A percentile compares a stretch with the other conserved stretches of the same genome.
These are phyloP conservation scores for Sinodicranocentrus sp. DNA, from an alignment of 2,888 invertebrate species.

Conservation along the genomic window DNA sequence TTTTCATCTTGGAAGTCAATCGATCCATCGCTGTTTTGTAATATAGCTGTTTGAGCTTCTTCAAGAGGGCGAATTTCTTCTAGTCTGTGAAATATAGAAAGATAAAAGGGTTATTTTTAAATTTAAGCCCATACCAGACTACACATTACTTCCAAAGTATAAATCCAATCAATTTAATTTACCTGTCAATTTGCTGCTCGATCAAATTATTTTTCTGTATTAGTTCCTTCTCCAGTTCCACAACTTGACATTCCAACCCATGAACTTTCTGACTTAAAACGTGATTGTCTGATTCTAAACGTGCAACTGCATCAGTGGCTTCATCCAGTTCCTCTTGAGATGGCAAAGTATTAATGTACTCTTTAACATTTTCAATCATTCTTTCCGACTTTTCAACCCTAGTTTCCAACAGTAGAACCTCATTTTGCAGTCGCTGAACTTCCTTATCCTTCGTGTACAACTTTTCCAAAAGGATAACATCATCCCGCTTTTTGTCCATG, in stretches of 20 bases:
- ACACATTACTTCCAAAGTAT: not conserved
- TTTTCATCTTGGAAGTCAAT: slow-evolving; percentile 60
- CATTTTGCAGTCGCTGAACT: slow-evolving; percentile 60
- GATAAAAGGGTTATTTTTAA: too few species aligned
- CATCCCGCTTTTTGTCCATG: slow-evolving; percentile 65
- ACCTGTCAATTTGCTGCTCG: slow-evolving; percentile 56
- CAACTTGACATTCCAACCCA: slow-evolving; percentile 45
- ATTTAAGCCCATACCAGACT: not conserved
- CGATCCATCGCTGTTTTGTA: slow-evolving; percentile 42
- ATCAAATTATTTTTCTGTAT: slow-evolving; percentile 50
- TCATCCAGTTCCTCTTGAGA: slow-evolving; percentile 72
- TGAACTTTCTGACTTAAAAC: slow-evolving; percentile 62
- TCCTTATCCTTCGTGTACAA: slow-evolving; percentile 66
- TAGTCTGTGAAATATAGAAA: slow-evolving; percentile 50
- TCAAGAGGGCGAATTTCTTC: slow-evolving; percentile 72
- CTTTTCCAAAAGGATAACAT: slow-evolving; percentile 64
- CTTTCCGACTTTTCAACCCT: slow-evolving; percentile 63
- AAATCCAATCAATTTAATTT: slow-evolving; percentile 22
- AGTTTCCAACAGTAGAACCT: slow-evolving; percentile 55
- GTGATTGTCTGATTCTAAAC: slow-evolving; percentile 66
- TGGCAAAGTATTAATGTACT: slow-evolving; percentile 73
- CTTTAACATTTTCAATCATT: slow-evolving; percentile 67
- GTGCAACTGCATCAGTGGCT: slow-evolving; percentile 58
- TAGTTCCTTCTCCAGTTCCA: slow-evolving; percentile 46
- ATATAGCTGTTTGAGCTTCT: slow-evolving; percentile 67